phyloP scores from a whole-genome alignment of 2,113 vertebrate species.

The Prunella himalayana region DNA sequence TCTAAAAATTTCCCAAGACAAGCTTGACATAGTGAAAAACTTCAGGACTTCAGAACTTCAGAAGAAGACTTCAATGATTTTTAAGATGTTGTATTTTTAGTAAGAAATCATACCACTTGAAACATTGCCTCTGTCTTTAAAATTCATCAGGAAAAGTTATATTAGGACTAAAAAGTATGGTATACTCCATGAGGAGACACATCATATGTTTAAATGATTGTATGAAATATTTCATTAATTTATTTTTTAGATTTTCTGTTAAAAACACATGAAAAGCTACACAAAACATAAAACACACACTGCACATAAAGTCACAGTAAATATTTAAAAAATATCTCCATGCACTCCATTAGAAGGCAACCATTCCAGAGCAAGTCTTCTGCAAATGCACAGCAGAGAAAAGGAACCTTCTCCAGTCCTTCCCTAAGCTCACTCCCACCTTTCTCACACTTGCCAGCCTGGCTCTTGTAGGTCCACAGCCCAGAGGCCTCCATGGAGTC shows the following conservation, averaged over 20 bases:
- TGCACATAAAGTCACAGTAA: not conserved
- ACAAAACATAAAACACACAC: not conserved
- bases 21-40: not conserved
- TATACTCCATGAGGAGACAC: not conserved
- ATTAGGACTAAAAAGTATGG: not conserved
- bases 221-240: not conserved
- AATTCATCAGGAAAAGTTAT: not conserved
- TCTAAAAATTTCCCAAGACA: not conserved
- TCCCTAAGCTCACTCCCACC: not conserved
- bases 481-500: not conserved
- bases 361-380: not conserved
- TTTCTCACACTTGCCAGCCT: not conserved
- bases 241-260: not conserved
- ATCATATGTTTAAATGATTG: not conserved
- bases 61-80: not conserved
- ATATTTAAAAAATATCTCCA: not conserved
- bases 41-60: not conserved
- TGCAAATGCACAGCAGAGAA: not conserved
- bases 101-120: not conserved
- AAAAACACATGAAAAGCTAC: not conserved
- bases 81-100: not conserved
- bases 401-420: not conserved
- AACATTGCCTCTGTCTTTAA: not conserved
- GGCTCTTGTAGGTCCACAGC: not conserved
- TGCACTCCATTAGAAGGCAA: not conserved